Evolutionary conservation across 2,797 vertebrate species (phyloP), one percentile per base, ranked within the genome.

Genomic region (Psittacula derbiana): DNA sequence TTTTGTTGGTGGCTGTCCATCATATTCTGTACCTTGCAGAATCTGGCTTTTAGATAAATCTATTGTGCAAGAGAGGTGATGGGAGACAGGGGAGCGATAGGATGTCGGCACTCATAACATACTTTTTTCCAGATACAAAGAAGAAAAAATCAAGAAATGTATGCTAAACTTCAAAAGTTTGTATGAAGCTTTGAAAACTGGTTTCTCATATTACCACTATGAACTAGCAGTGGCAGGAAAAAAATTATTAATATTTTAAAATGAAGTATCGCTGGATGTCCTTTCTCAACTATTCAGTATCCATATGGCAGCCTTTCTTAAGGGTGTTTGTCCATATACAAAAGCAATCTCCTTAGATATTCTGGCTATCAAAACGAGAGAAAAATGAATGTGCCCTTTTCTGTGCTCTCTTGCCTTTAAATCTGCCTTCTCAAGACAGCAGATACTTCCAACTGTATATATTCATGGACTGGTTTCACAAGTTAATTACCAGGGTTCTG

Each of bases 331-430:
- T 90, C 33, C 31, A 46, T 31, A 28, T 43, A 86, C 18, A 83
- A 86, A 91, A 84, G 20, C 30, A 95, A 78, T 36, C 49, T 80
- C 25, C 62, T 70, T 57, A 70, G 65, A 81, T 71, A 88, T 67
- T 64, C 36, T 81, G 21, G 46, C 44, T 83, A 91, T 80, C 46
- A 88, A 90, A 96, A 92, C 47, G 72, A 79, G 52, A 88, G 79
- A 87, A 92, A 89, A 92, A 92, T 58, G 20, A 88, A 80, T 61
- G 15, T 88, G 65, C 38, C 49, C 38, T 93, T 91, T 88, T 67
- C 80, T 28, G 4, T 53, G 18, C 43, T 71, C 44, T 80, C 72
- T 80, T 90, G 57, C 30, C n/a, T 90, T 91, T 88, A 91, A 91
- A 78, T 91, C 72, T 93, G n/a, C 23, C 18, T 85, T 2, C 2